Evolutionary conservation across 2,113 vertebrate genomes (phyloP).

Genomic region (zebrafish (Danio rerio)): GRCz12tu NC_133183.1:58036001-58036500

Average conservation of each 20-base stretch:
- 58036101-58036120: conserved; percentile 33
- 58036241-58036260: conserved; percentile 77
- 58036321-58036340: conserved; percentile 75
- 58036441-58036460: no score
- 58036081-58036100: conserved; percentile 1
- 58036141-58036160: conserved; percentile 60
- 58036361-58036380: conserved; percentile 47
- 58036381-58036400: conserved; percentile 52
- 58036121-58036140: conserved; percentile 56
- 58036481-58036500: no score
- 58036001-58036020: no score
- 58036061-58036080: no score
- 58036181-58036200: conserved; percentile 68
- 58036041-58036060: no score
- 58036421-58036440: no score
- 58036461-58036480: no score
- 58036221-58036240: conserved; percentile 75
- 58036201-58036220: conserved; percentile 74
- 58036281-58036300: conserved; percentile 23
- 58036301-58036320: conserved; percentile 61
- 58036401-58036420: no score
- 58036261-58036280: conserved; percentile 68
- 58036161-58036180: conserved; percentile 60
- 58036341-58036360: conserved; percentile 74
- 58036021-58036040: no score